These are phyloP conservation scores for Chrysolina haemoptera DNA, from an alignment of 2,888 invertebrate species.

Conservation along the genomic window DNA sequence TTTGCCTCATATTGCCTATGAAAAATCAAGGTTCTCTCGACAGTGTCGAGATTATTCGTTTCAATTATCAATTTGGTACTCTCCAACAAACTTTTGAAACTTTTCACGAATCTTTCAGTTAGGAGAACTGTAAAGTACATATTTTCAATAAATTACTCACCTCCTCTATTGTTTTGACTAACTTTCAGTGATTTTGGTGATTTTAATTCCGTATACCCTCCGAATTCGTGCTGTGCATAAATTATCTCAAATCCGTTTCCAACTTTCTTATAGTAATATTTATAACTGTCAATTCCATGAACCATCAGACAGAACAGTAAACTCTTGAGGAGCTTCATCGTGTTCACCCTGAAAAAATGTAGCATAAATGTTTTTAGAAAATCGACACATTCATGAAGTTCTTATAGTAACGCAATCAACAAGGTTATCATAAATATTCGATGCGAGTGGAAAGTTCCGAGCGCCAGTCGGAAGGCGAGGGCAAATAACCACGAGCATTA, in stretches of 20 bases:
- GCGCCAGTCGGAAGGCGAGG: too few species aligned
- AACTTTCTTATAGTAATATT: constrained; percentile 42
- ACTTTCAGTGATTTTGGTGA: constrained; percentile 41
- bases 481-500: too few species aligned
- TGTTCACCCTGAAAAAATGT: background rate
- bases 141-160: constrained; percentile 28
- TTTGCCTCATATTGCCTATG: background rate
- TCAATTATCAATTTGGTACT: too few species aligned
- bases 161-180: constrained; percentile 32
- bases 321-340: background rate
- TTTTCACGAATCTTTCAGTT: background rate
- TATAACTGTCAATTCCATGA: background rate
- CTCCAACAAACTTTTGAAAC: background rate
- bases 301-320: constrained; percentile 9
- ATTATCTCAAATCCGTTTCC: constrained; percentile 38
- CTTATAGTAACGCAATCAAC: too few species aligned
- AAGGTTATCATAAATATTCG: too few species aligned
- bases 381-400: too few species aligned
- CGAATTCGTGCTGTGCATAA: constrained; percentile 9
- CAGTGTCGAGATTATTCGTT: too few species aligned
- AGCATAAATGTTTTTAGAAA: too few species aligned
- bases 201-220: constrained; percentile 34
- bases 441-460: too few species aligned
- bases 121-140: background rate
- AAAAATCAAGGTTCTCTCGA: too few species aligned